A percentile compares a stretch with the other conserved stretches of the same genome.
Evolutionary conservation across 2,113 vertebrate species (phyloP).

Genomic region (Myxocyprinus asiaticus): DNA sequence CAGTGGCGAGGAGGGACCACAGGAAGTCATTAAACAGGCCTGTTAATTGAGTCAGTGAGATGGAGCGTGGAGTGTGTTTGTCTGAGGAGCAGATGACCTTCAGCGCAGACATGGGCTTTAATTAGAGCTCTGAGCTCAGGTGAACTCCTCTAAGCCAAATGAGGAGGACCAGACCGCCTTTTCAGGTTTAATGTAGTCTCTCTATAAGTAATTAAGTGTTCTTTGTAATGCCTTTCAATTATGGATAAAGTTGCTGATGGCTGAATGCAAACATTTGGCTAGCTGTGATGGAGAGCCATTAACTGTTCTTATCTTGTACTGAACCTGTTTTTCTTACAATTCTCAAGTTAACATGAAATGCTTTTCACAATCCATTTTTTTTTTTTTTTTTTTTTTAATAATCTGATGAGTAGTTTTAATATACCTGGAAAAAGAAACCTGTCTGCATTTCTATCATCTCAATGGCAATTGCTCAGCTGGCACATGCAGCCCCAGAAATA

Average conservation of each 20-base stretch:
- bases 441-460: too few species aligned
- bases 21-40: constrained; percentile 53
- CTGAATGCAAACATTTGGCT: constrained; percentile 50
- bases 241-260: constrained; percentile 36
- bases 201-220: not conserved
- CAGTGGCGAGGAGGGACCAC: constrained; percentile 23
- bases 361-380: too few species aligned
- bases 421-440: too few species aligned
- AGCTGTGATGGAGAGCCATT: constrained; percentile 25
- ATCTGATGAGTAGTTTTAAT: too few species aligned
- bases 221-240: constrained; percentile 53
- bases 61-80: constrained; percentile 50
- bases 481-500: too few species aligned
- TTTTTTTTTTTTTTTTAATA: too few species aligned
- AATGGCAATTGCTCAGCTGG: too few species aligned
- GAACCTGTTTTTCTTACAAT: too few species aligned
- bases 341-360: too few species aligned
- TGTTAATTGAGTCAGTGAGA: constrained; percentile 65
- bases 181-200: constrained; percentile 46
- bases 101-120: constrained; percentile 54
- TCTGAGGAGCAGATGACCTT: constrained; percentile 66
- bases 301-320: constrained; percentile 20
- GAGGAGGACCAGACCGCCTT: constrained; percentile 33
- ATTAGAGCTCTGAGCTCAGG: constrained; percentile 54
- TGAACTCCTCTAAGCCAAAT: constrained; percentile 49